Base-by-base conservation (phyloP, 2,888 invertebrate species). In the Congeria kusceri region DNA sequence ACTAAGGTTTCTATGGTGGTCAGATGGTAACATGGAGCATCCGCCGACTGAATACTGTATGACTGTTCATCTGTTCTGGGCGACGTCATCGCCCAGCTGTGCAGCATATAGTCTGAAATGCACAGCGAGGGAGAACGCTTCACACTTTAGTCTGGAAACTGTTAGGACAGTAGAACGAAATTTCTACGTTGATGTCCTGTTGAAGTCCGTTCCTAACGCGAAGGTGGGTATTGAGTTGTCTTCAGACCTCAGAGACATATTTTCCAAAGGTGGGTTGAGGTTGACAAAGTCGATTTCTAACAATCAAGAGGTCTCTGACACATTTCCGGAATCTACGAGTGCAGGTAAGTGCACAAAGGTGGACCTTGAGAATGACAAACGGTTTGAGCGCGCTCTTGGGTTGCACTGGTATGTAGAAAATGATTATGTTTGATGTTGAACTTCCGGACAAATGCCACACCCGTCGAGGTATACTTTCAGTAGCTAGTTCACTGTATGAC, bases 401-500 rank as follows among this genome's bases (percentile, higher is more conserved):
- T 49, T 85, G 15, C n/a, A 20, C 18, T 85, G 82, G 84, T n/a
- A 78, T 46, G 67, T 82, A n/a, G 57, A 76, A 9, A 46, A 62
- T 7, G 83, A 85, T 83, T n/a, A n/a, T n/a, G n/a, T n/a, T n/a
- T n/a, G n/a, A n/a, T n/a, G n/a, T n/a, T n/a, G n/a, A n/a, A n/a
- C n/a, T n/a, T n/a, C n/a, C n/a, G n/a, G n/a, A n/a, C n/a, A n/a
- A n/a, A n/a, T n/a, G n/a, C n/a, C n/a, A n/a, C n/a, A n/a, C n/a
- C n/a, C n/a, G n/a, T n/a, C n/a, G n/a, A n/a, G n/a, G n/a, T n/a
- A 65, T 79, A 13, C 66, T 85, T 25, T 75, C 80, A 3, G 63
- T 76, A 5, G 73, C 80, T n/a, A 85, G 83, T 65, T 80, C 86
- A n/a, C 27, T 84, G 25, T 85, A 66, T 65, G 85, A 82, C 61